Percentiles rank a stretch among this genome's conserved stretches.
Evolutionary conservation across 2,888 invertebrate genomes (phyloP).

Genomic region (Anorthoa munda): DNA sequence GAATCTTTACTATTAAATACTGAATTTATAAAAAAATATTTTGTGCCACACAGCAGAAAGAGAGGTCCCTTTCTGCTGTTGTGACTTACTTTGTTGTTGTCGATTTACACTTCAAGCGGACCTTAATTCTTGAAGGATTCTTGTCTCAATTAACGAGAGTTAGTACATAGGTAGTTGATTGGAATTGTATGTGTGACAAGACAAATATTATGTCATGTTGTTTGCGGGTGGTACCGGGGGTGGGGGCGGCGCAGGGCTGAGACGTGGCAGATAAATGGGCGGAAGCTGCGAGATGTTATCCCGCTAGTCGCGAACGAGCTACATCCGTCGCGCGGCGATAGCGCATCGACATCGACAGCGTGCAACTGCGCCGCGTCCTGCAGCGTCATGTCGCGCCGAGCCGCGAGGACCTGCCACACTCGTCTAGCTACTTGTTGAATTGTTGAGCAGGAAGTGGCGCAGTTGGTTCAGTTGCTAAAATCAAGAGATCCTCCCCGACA

Average conservation of each 20-base stretch:
- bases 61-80: no score
- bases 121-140: background rate
- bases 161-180: background rate
- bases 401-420: background rate
- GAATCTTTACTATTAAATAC: no score
- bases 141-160: background rate
- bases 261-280: slow-evolving; percentile 75
- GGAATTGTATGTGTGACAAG: background rate
- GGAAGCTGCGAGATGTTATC: slow-evolving; percentile 75
- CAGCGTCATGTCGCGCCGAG: background rate
- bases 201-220: slow-evolving; percentile 8
- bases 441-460: background rate
- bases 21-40: background rate
- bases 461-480: background rate
- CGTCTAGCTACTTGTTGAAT: background rate
- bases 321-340: slow-evolving; percentile 69
- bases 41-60: no score
- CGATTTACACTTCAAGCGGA: background rate
- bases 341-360: slow-evolving; percentile 64
- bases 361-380: slow-evolving; percentile 21
- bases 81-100: background rate
- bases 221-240: slow-evolving; percentile 13
- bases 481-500: background rate
- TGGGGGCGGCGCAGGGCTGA: slow-evolving; percentile 32
- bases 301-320: slow-evolving; percentile 66